phyloP scores from a whole-genome alignment of 2,888 invertebrate species.

The Phaedon cochleariae region DNA sequence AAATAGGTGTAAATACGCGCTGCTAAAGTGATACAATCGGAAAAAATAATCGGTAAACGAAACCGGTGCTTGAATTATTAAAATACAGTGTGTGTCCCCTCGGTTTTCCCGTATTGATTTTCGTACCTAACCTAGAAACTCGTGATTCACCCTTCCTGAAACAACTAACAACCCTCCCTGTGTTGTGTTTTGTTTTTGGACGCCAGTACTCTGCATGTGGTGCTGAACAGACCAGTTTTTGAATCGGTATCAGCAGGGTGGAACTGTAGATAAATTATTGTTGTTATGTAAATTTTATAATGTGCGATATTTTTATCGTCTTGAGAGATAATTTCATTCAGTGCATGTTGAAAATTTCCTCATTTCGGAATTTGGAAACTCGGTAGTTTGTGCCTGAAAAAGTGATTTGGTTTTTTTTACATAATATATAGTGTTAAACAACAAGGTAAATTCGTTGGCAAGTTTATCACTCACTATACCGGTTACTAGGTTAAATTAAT shows the following conservation, averaged over 20 bases:
- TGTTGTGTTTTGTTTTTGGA: constrained; percentile 14
- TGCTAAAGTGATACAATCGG: background rate
- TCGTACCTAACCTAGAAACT: constrained; percentile 51
- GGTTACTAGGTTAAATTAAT: too few species aligned
- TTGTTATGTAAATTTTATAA: background rate
- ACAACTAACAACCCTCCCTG: constrained; percentile 20
- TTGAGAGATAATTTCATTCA: background rate
- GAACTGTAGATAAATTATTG: background rate
- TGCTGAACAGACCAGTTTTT: background rate
- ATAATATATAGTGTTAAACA: too few species aligned
- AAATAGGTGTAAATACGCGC: constrained; percentile 12
- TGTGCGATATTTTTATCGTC: background rate
- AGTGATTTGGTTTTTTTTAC: background rate
- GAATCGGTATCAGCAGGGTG: background rate
- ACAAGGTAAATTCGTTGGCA: too few species aligned
- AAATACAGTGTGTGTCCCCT: too few species aligned
- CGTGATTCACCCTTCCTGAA: constrained; percentile 38
- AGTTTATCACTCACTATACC: too few species aligned
- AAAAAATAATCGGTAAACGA: background rate
- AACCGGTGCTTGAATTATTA: constrained; percentile 21
- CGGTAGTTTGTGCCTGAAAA: background rate
- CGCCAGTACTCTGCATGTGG: constrained; percentile 12
- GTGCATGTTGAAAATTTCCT: background rate
- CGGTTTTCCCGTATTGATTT: constrained; percentile 49
- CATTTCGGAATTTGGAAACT: background rate